These are phyloP conservation scores for Cydia splendana DNA, from an alignment of 1,140 invertebrate genomes.

Conservation along the genomic window DNA sequence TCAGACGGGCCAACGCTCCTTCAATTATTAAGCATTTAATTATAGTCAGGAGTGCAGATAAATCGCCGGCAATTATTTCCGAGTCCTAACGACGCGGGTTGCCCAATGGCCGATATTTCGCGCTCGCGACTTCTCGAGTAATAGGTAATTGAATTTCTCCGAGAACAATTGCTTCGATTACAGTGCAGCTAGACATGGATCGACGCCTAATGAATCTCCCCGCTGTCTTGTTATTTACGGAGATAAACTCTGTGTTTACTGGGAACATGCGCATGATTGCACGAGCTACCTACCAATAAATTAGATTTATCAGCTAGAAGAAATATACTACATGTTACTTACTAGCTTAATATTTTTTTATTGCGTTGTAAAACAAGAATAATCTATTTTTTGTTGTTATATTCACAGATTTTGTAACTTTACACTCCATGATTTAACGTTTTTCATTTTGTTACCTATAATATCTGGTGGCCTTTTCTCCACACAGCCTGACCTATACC, in stretches of 20 bases:
- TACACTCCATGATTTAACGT: no score
- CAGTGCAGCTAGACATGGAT: constrained; percentile 70
- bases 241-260: constrained; percentile 77
- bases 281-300: constrained; percentile 75
- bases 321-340: constrained; percentile 37
- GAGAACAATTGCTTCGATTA: constrained; percentile 79
- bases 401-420: no score
- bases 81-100: constrained; percentile 57
- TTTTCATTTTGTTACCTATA: no score
- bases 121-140: constrained; percentile 57
- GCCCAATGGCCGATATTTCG: constrained; percentile 61
- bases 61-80: constrained; percentile 68
- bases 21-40: constrained; percentile 72
- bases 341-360: constrained; percentile 50
- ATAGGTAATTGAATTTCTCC: constrained; percentile 73
- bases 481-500: no score
- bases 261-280: constrained; percentile 75
- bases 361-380: not conserved
- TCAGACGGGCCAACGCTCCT: constrained; percentile 47
- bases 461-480: no score
- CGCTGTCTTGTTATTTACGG: constrained; percentile 77
- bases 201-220: constrained; percentile 78
- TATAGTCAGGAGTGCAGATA: constrained; percentile 60
- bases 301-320: constrained; percentile 66
- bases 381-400: not conserved